Percentiles rank a stretch among this genome's conserved stretches.
Conservation (phyloP, 1,140 invertebrate genomes). For the Asbolus verrucosus region DNA sequence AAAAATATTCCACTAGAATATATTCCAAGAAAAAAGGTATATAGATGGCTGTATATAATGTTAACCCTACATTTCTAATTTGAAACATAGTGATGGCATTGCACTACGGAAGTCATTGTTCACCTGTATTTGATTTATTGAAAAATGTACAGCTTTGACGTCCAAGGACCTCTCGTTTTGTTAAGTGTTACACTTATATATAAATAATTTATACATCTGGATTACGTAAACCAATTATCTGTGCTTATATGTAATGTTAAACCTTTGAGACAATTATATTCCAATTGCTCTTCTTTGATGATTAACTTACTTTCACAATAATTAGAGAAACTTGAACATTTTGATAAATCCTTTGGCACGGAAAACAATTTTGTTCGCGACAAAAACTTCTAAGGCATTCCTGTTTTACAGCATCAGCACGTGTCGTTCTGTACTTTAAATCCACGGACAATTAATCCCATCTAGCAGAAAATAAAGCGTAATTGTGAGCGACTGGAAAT, state of each 20-base stretch:
- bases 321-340: constrained; percentile 36
- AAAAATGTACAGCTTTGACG: no score
- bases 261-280: constrained; percentile 17
- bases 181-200: no score
- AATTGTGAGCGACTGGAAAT: constrained; percentile 37
- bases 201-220: not conserved
- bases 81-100: no score
- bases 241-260: constrained; percentile 9
- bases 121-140: no score
- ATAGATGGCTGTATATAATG: no score
- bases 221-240: not conserved
- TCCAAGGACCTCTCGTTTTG: no score
- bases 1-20: no score
- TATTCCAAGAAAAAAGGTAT: no score
- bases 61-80: no score
- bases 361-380: constrained; percentile 29
- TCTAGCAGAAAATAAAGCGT: constrained; percentile 35
- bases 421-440: constrained; percentile 34
- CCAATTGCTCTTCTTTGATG: constrained; percentile 16
- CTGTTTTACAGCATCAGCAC: constrained; percentile 32
- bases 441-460: constrained; percentile 38
- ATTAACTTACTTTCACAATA: constrained; percentile 30
- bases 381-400: constrained; percentile 37
- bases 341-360: constrained; percentile 38
- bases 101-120: no score